phyloP scores from a whole-genome alignment of 1,140 invertebrate genomes.

The Tetranychus urticae region DNA sequence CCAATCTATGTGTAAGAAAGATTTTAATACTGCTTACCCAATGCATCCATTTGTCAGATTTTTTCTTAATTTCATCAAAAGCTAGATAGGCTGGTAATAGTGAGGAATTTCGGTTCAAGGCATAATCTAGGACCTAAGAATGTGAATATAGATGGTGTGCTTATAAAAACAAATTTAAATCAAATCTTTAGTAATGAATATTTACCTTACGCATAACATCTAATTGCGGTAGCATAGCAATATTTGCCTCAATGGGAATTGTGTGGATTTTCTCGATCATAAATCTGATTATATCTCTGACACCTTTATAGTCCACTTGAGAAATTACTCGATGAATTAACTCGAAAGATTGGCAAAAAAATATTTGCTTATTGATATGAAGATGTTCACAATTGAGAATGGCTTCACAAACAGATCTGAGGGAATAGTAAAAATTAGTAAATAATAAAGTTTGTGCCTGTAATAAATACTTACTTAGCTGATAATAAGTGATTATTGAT shows the following conservation, averaged over 20 bases:
- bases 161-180: background rate
- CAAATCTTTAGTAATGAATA: background rate
- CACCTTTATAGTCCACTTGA: constrained; percentile 70
- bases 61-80: constrained; percentile 72
- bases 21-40: constrained; percentile 39
- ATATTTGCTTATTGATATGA: constrained; percentile 42
- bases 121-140: constrained; percentile 35
- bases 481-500: constrained; percentile 27
- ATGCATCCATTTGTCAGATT: constrained; percentile 42
- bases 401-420: constrained; percentile 54
- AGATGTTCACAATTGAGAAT: constrained; percentile 54
- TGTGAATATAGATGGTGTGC: constrained; percentile 21
- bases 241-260: constrained; percentile 44
- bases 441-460: background rate
- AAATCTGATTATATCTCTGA: constrained; percentile 23
- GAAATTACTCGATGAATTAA: constrained; percentile 61
- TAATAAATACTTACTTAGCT: constrained; percentile 13
- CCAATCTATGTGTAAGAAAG: background rate
- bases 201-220: constrained; percentile 41
- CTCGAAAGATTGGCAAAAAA: constrained; percentile 61
- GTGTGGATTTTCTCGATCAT: constrained; percentile 55
- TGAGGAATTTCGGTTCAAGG: constrained; percentile 75
- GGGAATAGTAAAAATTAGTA: constrained; percentile 5
- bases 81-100: constrained; percentile 79
- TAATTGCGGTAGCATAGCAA: constrained; percentile 50